Evolutionary conservation across 2,888 invertebrate species (phyloP).

Genomic region (Trypoxylon attenuatum): DNA sequence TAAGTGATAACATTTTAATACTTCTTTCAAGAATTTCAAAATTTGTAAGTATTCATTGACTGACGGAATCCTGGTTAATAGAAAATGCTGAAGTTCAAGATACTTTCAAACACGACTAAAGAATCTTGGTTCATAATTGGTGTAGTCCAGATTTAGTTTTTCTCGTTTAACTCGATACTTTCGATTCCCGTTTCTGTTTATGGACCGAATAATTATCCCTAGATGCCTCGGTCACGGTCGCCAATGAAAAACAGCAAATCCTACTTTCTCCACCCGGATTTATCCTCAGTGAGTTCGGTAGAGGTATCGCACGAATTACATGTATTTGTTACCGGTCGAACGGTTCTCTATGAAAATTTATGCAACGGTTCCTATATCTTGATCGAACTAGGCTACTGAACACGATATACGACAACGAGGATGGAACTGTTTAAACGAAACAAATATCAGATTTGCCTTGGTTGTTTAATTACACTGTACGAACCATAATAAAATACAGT

Average conservation of each 20-base stretch:
- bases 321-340: background rate
- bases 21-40: too few species aligned
- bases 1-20: too few species aligned
- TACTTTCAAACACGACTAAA: too few species aligned
- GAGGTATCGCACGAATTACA: slow-evolving; percentile 1
- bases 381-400: too few species aligned
- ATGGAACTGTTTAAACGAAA: background rate
- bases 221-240: slow-evolving; percentile 17
- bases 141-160: too few species aligned
- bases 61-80: too few species aligned
- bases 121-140: too few species aligned
- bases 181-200: slow-evolving; percentile 28
- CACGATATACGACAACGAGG: background rate
- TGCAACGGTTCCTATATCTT: background rate
- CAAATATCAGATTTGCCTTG: too few species aligned
- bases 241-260: slow-evolving; percentile 23
- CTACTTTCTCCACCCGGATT: slow-evolving; percentile 35
- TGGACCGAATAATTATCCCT: slow-evolving; percentile 21
- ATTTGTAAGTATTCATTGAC: too few species aligned
- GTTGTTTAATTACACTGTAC: too few species aligned
- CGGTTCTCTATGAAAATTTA: background rate
- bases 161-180: slow-evolving; percentile 24
- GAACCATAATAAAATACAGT: too few species aligned
- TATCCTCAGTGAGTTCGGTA: slow-evolving; percentile 3
- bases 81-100: too few species aligned